Base-by-base conservation (phyloP, 2,113 vertebrate species). In the Piliocolobus tephrosceles region DNA sequence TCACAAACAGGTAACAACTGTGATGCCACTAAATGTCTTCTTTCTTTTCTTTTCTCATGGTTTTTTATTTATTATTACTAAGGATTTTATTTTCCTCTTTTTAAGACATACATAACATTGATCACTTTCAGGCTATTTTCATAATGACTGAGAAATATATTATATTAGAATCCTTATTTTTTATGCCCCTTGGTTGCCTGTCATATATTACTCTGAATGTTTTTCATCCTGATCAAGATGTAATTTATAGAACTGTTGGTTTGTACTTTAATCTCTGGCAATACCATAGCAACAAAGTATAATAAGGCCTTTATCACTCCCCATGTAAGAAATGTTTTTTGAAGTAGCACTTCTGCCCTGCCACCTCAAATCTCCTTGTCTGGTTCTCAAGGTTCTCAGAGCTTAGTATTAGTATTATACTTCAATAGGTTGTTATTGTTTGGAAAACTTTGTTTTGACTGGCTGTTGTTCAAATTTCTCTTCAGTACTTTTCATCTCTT, bases 401-500 rank as follows among this genome's bases (percentile, higher is more conserved):
- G 14, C n/a, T 87, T 75, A 27, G 17, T 27, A 12, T n/a, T 38
- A 4, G 25, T 23, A 38, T 23, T 11, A 11, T 16, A 50, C 76
- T 50, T 58, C 38, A n/a, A 17, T 20, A 68, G 17, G 18, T 14
- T 57, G 35, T 72, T 45, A 4, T 43, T 52, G 75, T 91, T 64
- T 78, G 30, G 88, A 66, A 78, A 45, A 43, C 50, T 73, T 64
- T 30, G 58, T 64, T 64, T 32, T 40, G 58, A 73, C 40, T 82
- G 40, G 47, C 66, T 66, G 11, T 58, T 66, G 50, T 45, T 88
- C 35, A 58, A 5, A 52, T 70, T 94, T 70, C 57, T 61, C 75
- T 78, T 83, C 12, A 2, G 45, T 86, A 13, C 52, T 96, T 96
- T 95, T 73, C 88, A 82, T 88, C 70, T 40, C 81, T 81, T 83